A percentile compares a stretch with the other conserved stretches of the same genome.
phyloP scores from a whole-genome alignment of 2,888 invertebrate genomes.

The Cheilosia grossa region DNA sequence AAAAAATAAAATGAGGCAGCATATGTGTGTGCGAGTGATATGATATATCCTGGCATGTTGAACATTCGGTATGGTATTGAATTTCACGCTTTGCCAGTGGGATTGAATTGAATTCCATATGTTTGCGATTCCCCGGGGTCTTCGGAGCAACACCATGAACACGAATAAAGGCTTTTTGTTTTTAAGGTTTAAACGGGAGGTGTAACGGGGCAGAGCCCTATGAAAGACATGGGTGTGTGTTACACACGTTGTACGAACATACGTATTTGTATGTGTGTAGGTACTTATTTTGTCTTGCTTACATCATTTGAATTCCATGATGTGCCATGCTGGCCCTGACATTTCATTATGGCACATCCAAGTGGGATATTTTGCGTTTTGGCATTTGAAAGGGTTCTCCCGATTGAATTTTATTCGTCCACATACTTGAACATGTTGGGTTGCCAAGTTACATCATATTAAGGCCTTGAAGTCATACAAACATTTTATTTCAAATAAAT shows the following conservation, averaged over 20 bases:
- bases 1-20: not conserved
- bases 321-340: conserved; percentile 40
- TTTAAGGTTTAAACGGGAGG: conserved; percentile 20
- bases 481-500: too few relatives aligned
- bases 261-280: conserved; percentile 27
- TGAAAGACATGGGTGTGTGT: conserved; percentile 55
- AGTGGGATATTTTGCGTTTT: conserved; percentile 25
- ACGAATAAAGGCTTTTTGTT: conserved; percentile 55
- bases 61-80: conserved; percentile 61
- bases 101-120: conserved; percentile 67
- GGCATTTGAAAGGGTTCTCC: conserved; percentile 62
- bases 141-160: conserved; percentile 2
- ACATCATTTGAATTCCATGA: conserved; percentile 32
- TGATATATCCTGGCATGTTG: conserved; percentile 58
- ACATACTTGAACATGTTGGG: conserved; percentile 1
- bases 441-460: not conserved
- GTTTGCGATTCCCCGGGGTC: conserved; percentile 44
- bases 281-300: conserved; percentile 14
- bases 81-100: conserved; percentile 70
- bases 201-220: conserved; percentile 29
- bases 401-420: not conserved
- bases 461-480: not conserved
- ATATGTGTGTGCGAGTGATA: conserved; percentile 34
- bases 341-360: conserved; percentile 25
- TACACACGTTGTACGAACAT: conserved; percentile 18